phyloP scores from a whole-genome alignment of 2,113 vertebrate genomes.

The Gambusia affinis region DNA sequence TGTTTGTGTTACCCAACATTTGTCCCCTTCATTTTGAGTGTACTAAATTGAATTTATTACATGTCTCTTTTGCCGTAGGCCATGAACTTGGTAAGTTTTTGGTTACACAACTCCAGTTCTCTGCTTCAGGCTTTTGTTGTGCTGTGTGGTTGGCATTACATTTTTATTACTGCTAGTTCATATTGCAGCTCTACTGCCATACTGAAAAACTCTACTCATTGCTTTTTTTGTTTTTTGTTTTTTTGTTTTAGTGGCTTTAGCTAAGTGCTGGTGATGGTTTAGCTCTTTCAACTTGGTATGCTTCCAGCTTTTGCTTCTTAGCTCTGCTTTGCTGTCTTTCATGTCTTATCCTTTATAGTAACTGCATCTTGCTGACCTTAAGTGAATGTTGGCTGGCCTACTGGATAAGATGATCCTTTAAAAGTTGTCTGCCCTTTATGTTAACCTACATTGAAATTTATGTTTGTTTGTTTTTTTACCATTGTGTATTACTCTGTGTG shows the following conservation, averaged over 20 bases:
- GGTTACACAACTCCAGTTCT: conserved; percentile 56
- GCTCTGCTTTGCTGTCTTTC: conserved; percentile 61
- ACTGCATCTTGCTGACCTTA: conserved; percentile 52
- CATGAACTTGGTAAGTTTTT: conserved; percentile 97
- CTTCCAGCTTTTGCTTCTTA: conserved; percentile 58
- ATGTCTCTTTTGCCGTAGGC: conserved; percentile 85
- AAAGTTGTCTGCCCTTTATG: conserved; percentile 33
- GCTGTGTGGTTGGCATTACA: conserved; percentile 68
- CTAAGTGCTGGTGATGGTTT: conserved; percentile 59
- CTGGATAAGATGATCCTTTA: conserved; percentile 44
- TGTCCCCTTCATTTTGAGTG: conserved; percentile 46
- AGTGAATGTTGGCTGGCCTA: conserved; percentile 58
- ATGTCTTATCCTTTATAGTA: conserved; percentile 49
- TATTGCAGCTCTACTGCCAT: conserved; percentile 50
- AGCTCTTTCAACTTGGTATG: conserved; percentile 51
- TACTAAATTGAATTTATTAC: conserved; percentile 67
- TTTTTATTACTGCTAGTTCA: conserved; percentile 59
- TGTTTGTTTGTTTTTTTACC: background rate
- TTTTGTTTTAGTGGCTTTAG: conserved; percentile 59
- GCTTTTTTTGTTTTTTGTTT: conserved; percentile 29
- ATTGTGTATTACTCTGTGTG: conserved; percentile 18
- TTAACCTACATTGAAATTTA: background rate
- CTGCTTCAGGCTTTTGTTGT: conserved; percentile 70
- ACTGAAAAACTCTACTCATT: conserved; percentile 51
- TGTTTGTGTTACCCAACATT: conserved; percentile 21